A percentile compares a stretch with the other conserved stretches of the same genome.
phyloP scores from a whole-genome alignment of 1,140 invertebrate species.

The Tachypleus tridentatus region DNA sequence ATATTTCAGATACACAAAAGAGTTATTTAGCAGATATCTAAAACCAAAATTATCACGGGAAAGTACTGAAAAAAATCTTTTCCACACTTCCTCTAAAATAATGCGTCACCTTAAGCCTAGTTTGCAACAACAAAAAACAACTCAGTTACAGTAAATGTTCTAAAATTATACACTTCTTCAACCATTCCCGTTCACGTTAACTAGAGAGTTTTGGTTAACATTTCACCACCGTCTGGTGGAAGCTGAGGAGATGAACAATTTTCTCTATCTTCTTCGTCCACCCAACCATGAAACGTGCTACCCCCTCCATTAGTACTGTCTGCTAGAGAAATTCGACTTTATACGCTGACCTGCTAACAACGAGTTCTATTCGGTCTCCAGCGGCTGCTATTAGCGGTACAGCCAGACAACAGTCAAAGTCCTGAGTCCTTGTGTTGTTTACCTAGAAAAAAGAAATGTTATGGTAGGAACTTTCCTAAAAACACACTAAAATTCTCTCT shows the following conservation, averaged over 20 bases:
- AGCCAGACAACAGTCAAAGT: slow-evolving; percentile 85
- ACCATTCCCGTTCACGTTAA: not conserved
- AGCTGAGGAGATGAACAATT: not conserved
- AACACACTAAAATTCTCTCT: no score
- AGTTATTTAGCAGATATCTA: no score
- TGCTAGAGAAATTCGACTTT: slow-evolving; percentile 8
- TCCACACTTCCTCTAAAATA: no score
- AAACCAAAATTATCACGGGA: no score
- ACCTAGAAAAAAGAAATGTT: slow-evolving; percentile 45
- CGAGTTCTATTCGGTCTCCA: slow-evolving; percentile 69
- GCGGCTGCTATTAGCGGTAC: slow-evolving; percentile 84
- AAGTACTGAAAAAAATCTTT: no score
- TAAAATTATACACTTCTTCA: no score
- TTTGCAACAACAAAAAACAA: no score
- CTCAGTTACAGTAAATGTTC: no score
- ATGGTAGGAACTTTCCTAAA: no score
- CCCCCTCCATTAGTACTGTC: slow-evolving; percentile 3
- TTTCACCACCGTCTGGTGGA: not conserved
- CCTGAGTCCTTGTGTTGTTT: slow-evolving; percentile 76
- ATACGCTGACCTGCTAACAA: slow-evolving; percentile 42
- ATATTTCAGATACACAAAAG: no score
- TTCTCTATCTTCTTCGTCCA: slow-evolving; percentile 3
- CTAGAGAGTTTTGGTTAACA: not conserved
- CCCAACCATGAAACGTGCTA: slow-evolving; percentile 12
- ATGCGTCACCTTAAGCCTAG: no score